phyloP scores from a whole-genome alignment of 2,797 vertebrate species.

The Hapalemur alaotrensis region DNA sequence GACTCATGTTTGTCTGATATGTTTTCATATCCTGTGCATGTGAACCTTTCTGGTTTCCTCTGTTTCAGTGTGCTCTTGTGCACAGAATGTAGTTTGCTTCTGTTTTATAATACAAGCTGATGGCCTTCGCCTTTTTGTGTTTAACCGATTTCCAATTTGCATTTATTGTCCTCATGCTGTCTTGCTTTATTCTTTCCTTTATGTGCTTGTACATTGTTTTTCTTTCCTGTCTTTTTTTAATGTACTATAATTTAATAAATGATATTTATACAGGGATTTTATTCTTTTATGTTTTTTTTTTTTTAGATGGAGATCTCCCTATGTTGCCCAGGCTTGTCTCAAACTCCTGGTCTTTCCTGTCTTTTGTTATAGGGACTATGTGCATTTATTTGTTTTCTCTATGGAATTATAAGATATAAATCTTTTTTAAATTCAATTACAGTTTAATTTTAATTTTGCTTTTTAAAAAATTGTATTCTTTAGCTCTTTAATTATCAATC shows the following conservation, averaged over 20 bases:
- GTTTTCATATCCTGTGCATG: neutral
- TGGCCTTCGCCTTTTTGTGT: neutral
- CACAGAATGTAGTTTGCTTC: neutral
- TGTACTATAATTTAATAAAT: too few relatives aligned
- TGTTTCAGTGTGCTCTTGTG: neutral
- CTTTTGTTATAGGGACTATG: neutral
- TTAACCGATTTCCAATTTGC: neutral
- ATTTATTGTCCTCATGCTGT: neutral
- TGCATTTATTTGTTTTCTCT: neutral
- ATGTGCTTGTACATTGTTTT: neutral
- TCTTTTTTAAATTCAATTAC: constrained; percentile 8
- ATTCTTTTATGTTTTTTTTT: too few relatives aligned
- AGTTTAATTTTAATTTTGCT: neutral
- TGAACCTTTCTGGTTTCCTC: neutral
- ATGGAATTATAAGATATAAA: neutral
- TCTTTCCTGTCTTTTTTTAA: neutral
- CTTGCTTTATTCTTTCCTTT: neutral
- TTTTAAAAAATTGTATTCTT: neutral
- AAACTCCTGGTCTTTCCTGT: neutral
- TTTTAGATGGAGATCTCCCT: too few relatives aligned
- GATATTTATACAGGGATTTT: too few relatives aligned
- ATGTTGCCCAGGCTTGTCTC: too few relatives aligned
- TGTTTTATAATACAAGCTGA: neutral
- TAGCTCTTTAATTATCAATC: constrained; percentile 5
- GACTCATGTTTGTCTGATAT: neutral